Percentiles rank a stretch among this genome's conserved stretches.
phyloP scores from a whole-genome alignment of 2,888 invertebrate genomes.

The Apocheima hispidaria region DNA sequence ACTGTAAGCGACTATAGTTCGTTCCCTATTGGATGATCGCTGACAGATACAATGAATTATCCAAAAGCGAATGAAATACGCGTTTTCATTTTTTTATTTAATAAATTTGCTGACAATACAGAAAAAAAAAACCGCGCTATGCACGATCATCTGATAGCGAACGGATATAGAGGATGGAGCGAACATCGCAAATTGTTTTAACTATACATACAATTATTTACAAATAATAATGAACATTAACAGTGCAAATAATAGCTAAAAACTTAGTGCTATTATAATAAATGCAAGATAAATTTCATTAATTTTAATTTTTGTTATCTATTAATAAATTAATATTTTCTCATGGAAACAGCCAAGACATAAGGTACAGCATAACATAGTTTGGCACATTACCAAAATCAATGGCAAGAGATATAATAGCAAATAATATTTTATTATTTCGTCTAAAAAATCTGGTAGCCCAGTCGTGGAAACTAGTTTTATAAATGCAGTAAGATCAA shows the following conservation, averaged over 20 bases:
- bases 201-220: slow-evolving; percentile 13
- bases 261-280: slow-evolving; percentile 24
- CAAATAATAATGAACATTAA: too few species aligned
- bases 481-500: not conserved
- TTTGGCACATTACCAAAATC: slow-evolving; percentile 61
- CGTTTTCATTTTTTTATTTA: too few species aligned
- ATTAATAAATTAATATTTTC: not conserved
- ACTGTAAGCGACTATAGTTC: too few species aligned
- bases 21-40: too few species aligned
- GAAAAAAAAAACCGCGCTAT: too few species aligned
- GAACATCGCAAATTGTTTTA: not conserved
- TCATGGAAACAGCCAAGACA: not conserved
- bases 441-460: not conserved
- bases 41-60: too few species aligned
- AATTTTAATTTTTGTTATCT: not conserved
- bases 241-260: slow-evolving; percentile 16
- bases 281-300: slow-evolving; percentile 22
- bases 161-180: too few species aligned
- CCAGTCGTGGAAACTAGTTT: not conserved
- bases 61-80: too few species aligned
- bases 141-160: too few species aligned
- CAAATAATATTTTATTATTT: slow-evolving; percentile 1
- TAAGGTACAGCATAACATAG: slow-evolving; percentile 15
- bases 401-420: slow-evolving; percentile 31
- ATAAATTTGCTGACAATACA: too few species aligned